Conservation (phyloP, 2,888 invertebrate genomes). For the Tuberolachnus salignus region DNA sequence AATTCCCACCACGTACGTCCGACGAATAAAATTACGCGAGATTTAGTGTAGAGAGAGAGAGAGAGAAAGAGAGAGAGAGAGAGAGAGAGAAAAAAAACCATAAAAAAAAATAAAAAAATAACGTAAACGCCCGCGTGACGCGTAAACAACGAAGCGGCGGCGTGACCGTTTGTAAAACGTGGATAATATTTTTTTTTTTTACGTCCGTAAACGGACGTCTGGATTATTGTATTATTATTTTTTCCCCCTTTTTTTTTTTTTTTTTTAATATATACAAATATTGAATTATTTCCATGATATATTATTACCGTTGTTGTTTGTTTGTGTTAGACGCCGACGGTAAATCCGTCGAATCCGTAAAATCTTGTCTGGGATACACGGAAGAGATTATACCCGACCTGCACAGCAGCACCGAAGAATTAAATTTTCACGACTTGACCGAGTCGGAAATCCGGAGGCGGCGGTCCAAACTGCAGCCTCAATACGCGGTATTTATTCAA, state of each 20-base stretch:
- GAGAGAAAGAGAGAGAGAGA: too few relatives aligned
- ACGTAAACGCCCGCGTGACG: background rate
- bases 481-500: constrained; percentile 46
- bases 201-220: too few relatives aligned
- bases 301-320: background rate
- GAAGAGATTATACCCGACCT: constrained; percentile 77
- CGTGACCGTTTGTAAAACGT: too few relatives aligned
- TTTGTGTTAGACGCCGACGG: constrained; percentile 45
- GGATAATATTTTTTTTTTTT: too few relatives aligned
- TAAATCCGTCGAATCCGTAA: constrained; percentile 55
- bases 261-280: too few relatives aligned
- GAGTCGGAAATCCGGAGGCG: constrained; percentile 61
- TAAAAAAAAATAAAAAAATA: too few relatives aligned
- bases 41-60: background rate
- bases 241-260: background rate
- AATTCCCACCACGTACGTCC: background rate
- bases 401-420: constrained; percentile 85
- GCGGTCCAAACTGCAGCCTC: constrained; percentile 51
- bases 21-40: constrained; percentile 2
- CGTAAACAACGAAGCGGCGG: background rate
- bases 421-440: constrained; percentile 76
- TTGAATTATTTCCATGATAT: too few relatives aligned
- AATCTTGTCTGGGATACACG: constrained; percentile 67
- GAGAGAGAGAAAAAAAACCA: too few relatives aligned
- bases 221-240: too few relatives aligned